Evolutionary conservation across 2,888 invertebrate species (phyloP), one percentile per base, ranked within the genome.

Genomic region (Ochropacha duplaris): DNA sequence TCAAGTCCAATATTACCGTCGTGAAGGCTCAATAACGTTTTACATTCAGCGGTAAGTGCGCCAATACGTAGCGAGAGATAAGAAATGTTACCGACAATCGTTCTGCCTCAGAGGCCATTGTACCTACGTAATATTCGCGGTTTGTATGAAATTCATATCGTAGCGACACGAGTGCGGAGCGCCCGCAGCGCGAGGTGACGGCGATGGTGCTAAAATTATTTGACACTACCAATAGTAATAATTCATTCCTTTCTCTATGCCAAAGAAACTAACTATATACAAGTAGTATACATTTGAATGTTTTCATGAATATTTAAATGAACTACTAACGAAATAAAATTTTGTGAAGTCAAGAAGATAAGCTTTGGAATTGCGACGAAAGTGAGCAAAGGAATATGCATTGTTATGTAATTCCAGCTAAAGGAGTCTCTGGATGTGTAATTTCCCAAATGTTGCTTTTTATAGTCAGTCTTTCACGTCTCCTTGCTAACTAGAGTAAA

Each of bases 21-120:
- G 77, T 77, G 78, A 78, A 76, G 76, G 75, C 78, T 83, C 84
- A 84, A 86, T 87, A 87, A 84, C 83, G 81, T 78, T 85, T 83
- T 83, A 85, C 81, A 83, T 79, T 82, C 81, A 78, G 80, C 78
- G 73, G 82, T 85, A 83, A 86, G 80, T 78, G 79, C 76, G 76
- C 78, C 82, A 81, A 84, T 86, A 83, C 79, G 79, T 78, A 72
- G 69, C 69, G 62, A 55, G 67, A 78, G 87, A 87, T 88, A 87
- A 87, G 86, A 81, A 86, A 83, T 82, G 83, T 78, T 73, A 78
- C 78, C 78, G 79, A 81, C 78, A 78, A 83, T 83, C 78, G 79
- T 72, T 71, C 68, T 73, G 74, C 73, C 75, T 74, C 76, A 71
- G 79, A 73, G 62, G 70, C 76, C 75, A 77, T 80, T 79, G 77